Conservation (phyloP, 2,888 invertebrate species). For the Zhuqinia jingwanae region DNA sequence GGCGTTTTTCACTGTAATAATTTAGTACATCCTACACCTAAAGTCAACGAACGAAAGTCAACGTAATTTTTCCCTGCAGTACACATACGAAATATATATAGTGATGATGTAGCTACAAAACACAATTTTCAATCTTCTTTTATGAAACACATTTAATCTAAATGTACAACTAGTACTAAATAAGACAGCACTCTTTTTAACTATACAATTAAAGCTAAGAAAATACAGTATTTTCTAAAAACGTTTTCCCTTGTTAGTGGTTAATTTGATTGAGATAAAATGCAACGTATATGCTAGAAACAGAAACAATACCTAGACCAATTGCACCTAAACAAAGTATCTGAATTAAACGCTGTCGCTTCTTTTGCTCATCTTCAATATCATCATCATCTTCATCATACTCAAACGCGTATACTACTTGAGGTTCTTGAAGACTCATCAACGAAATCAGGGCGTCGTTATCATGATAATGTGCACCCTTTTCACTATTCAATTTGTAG, state of each 20-base stretch:
- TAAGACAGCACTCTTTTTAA: too few species aligned
- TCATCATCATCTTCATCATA: constrained; percentile 62
- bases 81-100: too few species aligned
- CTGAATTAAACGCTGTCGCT: constrained; percentile 56
- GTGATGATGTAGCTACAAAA: too few species aligned
- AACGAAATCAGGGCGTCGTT: constrained; percentile 24
- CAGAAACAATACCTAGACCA: constrained; percentile 59
- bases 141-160: too few species aligned
- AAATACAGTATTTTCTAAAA: neutral
- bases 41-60: too few species aligned
- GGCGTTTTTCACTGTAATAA: too few species aligned
- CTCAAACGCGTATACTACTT: constrained; percentile 51
- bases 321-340: constrained; percentile 63
- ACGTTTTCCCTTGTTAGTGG: neutral
- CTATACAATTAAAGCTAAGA: neutral
- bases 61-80: too few species aligned
- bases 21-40: too few species aligned
- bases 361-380: constrained; percentile 58
- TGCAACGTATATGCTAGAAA: constrained; percentile 58
- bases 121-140: too few species aligned
- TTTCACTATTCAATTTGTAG: neutral
- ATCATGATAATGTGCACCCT: neutral
- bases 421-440: constrained; percentile 45
- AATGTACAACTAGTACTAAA: too few species aligned
- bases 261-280: constrained; percentile 59